Conservation (phyloP, 2,113 vertebrate genomes). For the Ornithorhynchus anatinus region DNA sequence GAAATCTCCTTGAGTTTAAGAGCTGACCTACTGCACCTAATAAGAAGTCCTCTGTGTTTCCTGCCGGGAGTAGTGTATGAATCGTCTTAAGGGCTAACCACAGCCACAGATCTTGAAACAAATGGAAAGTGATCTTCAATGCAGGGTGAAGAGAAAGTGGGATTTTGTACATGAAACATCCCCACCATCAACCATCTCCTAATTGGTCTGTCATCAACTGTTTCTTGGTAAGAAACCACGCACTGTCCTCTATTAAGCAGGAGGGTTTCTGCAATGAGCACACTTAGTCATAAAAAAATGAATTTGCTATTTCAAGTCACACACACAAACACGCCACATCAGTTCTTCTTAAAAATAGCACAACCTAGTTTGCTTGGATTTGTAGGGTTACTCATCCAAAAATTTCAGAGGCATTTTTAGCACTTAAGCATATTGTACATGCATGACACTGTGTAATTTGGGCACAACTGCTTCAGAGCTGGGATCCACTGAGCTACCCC, state of each 20-base stretch:
- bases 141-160: not conserved
- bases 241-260: not conserved
- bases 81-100: not conserved
- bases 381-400: slow-evolving; percentile 27
- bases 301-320: slow-evolving; percentile 26
- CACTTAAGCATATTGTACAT: slow-evolving; percentile 38
- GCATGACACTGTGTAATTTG: slow-evolving; percentile 44
- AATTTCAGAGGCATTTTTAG: slow-evolving; percentile 36
- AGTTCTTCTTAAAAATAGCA: slow-evolving; percentile 32
- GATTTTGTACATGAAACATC: not conserved
- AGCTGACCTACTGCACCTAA: not conserved
- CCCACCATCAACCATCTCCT: not conserved
- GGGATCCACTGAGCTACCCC: slow-evolving; percentile 49
- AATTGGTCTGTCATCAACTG: not conserved
- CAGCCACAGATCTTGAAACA: not conserved
- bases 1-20: not conserved
- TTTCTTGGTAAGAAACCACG: not conserved
- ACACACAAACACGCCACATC: slow-evolving; percentile 16
- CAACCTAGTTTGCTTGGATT: slow-evolving; percentile 21
- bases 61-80: not conserved
- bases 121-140: not conserved
- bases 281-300: slow-evolving; percentile 11
- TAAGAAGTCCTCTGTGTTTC: not conserved
- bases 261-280: not conserved
- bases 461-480: slow-evolving; percentile 37